phyloP scores from a whole-genome alignment of 2,113 vertebrate species.

The Natator depressus region DNA sequence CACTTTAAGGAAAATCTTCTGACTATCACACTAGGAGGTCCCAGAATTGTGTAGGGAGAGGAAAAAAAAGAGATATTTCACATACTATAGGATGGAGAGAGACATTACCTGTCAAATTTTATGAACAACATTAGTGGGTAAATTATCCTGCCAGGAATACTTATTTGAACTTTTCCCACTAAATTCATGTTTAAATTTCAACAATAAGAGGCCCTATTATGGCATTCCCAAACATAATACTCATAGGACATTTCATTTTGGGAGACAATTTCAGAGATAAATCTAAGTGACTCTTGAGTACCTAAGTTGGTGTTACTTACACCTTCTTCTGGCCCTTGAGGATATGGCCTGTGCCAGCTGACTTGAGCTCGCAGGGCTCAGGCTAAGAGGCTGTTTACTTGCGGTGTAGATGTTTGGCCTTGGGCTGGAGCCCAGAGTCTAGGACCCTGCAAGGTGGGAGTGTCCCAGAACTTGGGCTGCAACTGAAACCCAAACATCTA shows the following conservation, averaged over 20 bases:
- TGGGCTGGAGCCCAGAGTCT: not conserved
- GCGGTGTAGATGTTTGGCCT: not conserved
- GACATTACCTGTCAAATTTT: not conserved
- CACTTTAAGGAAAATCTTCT: not conserved
- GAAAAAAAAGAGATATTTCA: not conserved
- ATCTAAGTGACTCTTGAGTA: not conserved
- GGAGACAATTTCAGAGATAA: not conserved
- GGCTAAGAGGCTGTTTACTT: not conserved
- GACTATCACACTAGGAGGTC: not conserved
- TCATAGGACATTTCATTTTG: not conserved
- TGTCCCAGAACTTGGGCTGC: no score
- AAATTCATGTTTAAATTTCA: not conserved
- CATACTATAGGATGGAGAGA: not conserved
- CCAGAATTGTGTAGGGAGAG: not conserved
- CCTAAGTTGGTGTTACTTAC: not conserved
- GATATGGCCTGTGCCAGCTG: not conserved
- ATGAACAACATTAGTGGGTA: not conserved
- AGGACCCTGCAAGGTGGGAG: not conserved
- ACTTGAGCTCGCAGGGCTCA: not conserved
- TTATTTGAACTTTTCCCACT: not conserved
- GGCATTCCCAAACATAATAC: not conserved
- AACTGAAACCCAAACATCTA: not conserved
- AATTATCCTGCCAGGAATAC: not conserved
- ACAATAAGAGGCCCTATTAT: not conserved
- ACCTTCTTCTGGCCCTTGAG: not conserved